Percentiles rank a stretch among this genome's conserved stretches.
Evolutionary conservation across 2,113 vertebrate genomes (phyloP).

Genomic region (Pterocles gutturalis): DNA sequence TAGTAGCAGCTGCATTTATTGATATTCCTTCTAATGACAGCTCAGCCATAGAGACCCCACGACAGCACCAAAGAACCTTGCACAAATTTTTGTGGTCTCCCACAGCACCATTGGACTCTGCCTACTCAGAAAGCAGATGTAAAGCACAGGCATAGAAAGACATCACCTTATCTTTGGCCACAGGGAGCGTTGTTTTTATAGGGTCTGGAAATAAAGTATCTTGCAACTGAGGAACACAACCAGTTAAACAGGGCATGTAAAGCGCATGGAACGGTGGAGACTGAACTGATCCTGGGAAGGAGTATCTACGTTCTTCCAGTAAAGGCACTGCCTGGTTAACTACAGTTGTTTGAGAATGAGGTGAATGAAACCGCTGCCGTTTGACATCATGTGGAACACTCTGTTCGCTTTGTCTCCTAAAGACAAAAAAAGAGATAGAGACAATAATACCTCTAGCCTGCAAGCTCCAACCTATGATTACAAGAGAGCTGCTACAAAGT

Average conservation of each 20-base stretch:
- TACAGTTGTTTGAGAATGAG: conserved; percentile 32
- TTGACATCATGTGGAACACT: conserved; percentile 75
- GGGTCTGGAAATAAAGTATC: conserved; percentile 57
- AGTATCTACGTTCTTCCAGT: conserved; percentile 48
- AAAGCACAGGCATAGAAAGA: not conserved
- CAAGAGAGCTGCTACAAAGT: not conserved
- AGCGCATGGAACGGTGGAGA: conserved; percentile 5
- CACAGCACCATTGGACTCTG: not conserved
- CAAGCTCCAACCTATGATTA: not conserved
- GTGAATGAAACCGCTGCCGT: conserved; percentile 81
- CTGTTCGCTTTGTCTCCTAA: conserved; percentile 84
- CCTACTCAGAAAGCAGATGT: not conserved
- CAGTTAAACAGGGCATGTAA: conserved; percentile 34
- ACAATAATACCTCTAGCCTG: not conserved
- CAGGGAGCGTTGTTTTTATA: conserved; percentile 58
- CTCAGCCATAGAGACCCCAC: not conserved
- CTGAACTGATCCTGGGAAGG: not conserved
- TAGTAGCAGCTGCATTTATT: not conserved
- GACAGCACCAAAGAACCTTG: not conserved
- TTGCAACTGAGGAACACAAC: conserved; percentile 59
- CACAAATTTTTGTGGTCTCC: not conserved
- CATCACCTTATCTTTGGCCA: conserved; percentile 86
- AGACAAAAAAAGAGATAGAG: not conserved
- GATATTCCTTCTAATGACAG: not conserved
- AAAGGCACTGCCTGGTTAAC: conserved; percentile 78